Base-by-base conservation (phyloP, 2,113 vertebrate genomes). In the Pterocles orientalis region DNA sequence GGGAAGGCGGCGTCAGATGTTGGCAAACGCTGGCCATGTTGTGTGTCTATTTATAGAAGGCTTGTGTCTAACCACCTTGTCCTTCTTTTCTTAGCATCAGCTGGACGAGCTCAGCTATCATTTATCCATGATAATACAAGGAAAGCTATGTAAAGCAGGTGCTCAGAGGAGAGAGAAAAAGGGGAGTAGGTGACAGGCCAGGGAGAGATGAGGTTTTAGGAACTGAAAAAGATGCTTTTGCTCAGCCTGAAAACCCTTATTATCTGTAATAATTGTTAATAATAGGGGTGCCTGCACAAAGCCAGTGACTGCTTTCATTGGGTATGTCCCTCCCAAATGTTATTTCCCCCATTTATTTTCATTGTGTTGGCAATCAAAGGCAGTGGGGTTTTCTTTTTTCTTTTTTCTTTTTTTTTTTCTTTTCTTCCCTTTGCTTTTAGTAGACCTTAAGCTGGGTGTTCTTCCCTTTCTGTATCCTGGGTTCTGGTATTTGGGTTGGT, bases 21-120 rank as follows among this genome's bases (percentile, higher is more conserved):
- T 97, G 97, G 97, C 97, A 97, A 97, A 97, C 14, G 94, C 96
- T 97, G 96, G 94, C 96, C 94, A 62, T 91, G 97, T 97, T 96
- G 48, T 97, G 96, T 90, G 70, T 94, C 98, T 98, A 98, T 98
- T 98, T 98, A 98, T 98, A 98, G 98, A 26, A 95, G n/a, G 91
- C 20, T 19, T 93, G 88, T 97, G 77, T 96, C 71, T 83, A 96
- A 97, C 93, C 94, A 98, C 97, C 98, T 98, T 98, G 97, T 93
- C 4, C 5, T 97, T 97, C 98, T 98, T 98, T 98, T 98, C 96
- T 98, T 98, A 98, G 98, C 94, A 94, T 89, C 89, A n/a, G 92
- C 96, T 93, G 96, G 97, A 96, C 64, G 1, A 86, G 95, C 78
- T 81, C 73, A 85, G 91, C 97, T 95, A 98, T 98, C 98, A 97